phyloP scores from a whole-genome alignment of 2,888 invertebrate genomes.

The Drosophila anomelani region DNA sequence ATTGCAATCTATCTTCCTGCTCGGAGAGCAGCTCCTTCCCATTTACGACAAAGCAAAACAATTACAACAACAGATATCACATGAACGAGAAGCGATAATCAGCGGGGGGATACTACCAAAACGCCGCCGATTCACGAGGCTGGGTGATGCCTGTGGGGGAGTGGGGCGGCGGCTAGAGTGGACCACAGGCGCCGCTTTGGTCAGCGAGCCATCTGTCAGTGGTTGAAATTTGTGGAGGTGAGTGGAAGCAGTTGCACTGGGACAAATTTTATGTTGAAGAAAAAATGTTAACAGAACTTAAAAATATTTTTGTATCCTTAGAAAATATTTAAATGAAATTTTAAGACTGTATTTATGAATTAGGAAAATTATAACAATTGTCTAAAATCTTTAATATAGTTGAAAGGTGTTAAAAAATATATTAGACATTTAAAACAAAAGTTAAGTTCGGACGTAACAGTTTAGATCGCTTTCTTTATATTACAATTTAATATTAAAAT shows the following conservation, averaged over 20 bases:
- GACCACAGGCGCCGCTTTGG: conserved; percentile 47
- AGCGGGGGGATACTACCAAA: conserved; percentile 36
- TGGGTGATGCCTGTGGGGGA: background rate
- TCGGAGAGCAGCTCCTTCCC: conserved; percentile 42
- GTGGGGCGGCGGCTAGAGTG: background rate
- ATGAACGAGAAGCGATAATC: conserved; percentile 60
- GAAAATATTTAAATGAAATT: background rate
- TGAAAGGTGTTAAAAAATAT: no score
- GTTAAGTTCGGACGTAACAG: no score
- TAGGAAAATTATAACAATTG: no score
- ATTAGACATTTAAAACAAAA: no score
- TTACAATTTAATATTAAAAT: no score
- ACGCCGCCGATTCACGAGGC: background rate
- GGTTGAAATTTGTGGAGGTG: conserved; percentile 3
- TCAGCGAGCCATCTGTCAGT: conserved; percentile 66
- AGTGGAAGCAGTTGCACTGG: background rate
- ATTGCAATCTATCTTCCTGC: conserved; percentile 79
- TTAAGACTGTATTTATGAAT: background rate
- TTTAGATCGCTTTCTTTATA: no score
- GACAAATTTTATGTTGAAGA: background rate
- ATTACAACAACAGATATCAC: conserved; percentile 79
- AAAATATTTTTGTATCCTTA: background rate
- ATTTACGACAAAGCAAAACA: conserved; percentile 79
- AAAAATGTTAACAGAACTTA: background rate
- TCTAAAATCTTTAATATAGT: no score